Evolutionary conservation across 2,797 vertebrate species (phyloP), one percentile per base, ranked within the genome.

Genomic region (Pantherophis alleghaniensis): DNA sequence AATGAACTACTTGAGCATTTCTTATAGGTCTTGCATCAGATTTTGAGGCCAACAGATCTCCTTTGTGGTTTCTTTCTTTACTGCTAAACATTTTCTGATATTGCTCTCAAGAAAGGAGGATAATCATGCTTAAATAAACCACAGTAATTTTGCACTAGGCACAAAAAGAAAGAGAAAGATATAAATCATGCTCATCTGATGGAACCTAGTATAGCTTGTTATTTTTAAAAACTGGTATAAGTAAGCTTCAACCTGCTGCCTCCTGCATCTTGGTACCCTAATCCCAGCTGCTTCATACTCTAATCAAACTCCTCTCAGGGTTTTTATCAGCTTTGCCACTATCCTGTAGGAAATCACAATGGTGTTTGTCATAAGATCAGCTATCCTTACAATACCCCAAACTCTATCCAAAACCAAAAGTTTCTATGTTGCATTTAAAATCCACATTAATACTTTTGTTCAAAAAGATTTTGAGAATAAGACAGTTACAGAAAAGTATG

Each of bases 261-360:
- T 87, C 32, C 86, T 37, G 42, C 90, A 37, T 22, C 18, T 53
- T 55, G 74, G 60, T 32, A 89, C 24, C 88, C 51, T 74, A 86
- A 91, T 42, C n/a, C 56, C 66, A 61, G 56, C 7, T 42, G 42
- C 55, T 79, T 79, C 66, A 88, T 88, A 32, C 86, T 22, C 22
- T 60, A 91, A 83, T 59, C 88, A 86, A 86, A 37, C 9, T 66
- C 88, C 74, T 32, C 66, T 88, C 57, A 87, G 53, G 83, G 32
- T 51, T 69, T 92, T 92, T 92, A 61, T 83, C 88, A 20, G 56
- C 13, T 93, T 91, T 91, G 86, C 7, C 20, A 59, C 60, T 59
- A 60, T 88, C 32, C 28, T 63, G 7, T 56, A 74, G 55, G 18
- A 57, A 93, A 88, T 42, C 90, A 91, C 37, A 88, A n/a, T 22